Conservation (phyloP, 2,797 vertebrate genomes). For the Sebastes melanostomus region DNA sequence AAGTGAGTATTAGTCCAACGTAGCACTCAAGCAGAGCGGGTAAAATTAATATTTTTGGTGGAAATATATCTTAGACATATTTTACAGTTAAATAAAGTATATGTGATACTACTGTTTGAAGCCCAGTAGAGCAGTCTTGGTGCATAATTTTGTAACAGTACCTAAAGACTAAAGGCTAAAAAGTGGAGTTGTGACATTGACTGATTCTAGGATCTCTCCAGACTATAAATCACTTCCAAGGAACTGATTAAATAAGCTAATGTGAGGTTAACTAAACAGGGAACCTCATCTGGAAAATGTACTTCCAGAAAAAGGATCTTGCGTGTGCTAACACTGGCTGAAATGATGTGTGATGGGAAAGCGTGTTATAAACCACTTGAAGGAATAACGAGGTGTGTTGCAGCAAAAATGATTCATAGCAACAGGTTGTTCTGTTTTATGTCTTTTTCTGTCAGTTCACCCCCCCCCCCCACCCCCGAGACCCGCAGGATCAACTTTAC, state of each 20-base stretch:
- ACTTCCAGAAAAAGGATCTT: background rate
- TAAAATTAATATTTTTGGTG: background rate
- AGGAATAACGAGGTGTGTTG: background rate
- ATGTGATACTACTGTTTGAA: background rate
- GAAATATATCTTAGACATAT: background rate
- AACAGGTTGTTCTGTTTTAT: background rate
- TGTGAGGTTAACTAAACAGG: slow-evolving; percentile 19
- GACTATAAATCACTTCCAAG: background rate
- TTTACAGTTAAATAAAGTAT: background rate
- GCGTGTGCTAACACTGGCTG: background rate
- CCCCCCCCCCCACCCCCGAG: too few species aligned
- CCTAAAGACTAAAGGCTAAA: background rate
- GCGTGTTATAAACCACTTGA: background rate
- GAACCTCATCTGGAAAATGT: slow-evolving; percentile 36
- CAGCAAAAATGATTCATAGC: background rate
- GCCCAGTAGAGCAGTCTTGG: background rate
- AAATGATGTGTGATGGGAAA: background rate
- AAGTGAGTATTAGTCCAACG: background rate
- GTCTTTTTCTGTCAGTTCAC: background rate
- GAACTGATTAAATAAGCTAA: background rate
- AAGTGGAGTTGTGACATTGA: slow-evolving; percentile 30
- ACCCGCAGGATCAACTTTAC: too few species aligned
- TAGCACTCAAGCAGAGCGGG: background rate
- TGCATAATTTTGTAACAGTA: background rate
- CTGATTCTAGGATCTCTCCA: slow-evolving; percentile 20